Conservation (phyloP, 2,888 invertebrate genomes). For the Ichneumoninae sp. region DNA sequence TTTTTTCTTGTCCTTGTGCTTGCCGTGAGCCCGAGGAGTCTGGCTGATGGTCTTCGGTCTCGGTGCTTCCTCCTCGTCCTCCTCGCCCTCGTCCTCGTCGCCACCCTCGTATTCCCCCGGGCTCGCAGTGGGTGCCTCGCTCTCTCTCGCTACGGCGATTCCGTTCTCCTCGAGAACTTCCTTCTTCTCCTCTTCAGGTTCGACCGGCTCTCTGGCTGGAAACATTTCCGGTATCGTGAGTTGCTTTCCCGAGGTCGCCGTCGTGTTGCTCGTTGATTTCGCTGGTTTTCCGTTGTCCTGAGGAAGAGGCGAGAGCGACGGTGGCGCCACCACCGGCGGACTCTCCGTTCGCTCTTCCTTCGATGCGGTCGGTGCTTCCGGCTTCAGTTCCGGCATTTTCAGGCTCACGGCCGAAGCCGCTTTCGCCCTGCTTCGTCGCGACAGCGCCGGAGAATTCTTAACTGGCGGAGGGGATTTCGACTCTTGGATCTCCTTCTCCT, state of each 20-base stretch:
- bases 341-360: slow-evolving; percentile 70
- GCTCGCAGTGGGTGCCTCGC: slow-evolving; percentile 79
- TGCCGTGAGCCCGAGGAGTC: slow-evolving; percentile 53
- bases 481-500: slow-evolving; percentile 71
- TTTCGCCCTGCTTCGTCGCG: slow-evolving; percentile 62
- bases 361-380: slow-evolving; percentile 61
- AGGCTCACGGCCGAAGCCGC: slow-evolving; percentile 65
- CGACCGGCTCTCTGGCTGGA: slow-evolving; percentile 43
- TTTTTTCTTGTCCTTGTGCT: slow-evolving; percentile 68
- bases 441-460: slow-evolving; percentile 56
- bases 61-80: slow-evolving; percentile 77
- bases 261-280: slow-evolving; percentile 31
- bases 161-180: slow-evolving; percentile 70
- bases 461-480: slow-evolving; percentile 19
- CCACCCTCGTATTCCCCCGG: slow-evolving; percentile 83
- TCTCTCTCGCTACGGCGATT: slow-evolving; percentile 71
- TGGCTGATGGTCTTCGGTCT: slow-evolving; percentile 73
- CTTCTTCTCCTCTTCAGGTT: slow-evolving; percentile 68
- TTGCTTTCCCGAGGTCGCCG: slow-evolving; percentile 72
- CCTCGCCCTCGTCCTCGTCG: slow-evolving; percentile 83
- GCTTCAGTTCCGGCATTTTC: slow-evolving; percentile 73
- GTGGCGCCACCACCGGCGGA: slow-evolving; percentile 72
- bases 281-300: slow-evolving; percentile 49
- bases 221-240: slow-evolving; percentile 77
- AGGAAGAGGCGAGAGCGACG: slow-evolving; percentile 70